Base-by-base conservation (phyloP, 2,888 invertebrate species). In the Spodoptera littoralis region DNA sequence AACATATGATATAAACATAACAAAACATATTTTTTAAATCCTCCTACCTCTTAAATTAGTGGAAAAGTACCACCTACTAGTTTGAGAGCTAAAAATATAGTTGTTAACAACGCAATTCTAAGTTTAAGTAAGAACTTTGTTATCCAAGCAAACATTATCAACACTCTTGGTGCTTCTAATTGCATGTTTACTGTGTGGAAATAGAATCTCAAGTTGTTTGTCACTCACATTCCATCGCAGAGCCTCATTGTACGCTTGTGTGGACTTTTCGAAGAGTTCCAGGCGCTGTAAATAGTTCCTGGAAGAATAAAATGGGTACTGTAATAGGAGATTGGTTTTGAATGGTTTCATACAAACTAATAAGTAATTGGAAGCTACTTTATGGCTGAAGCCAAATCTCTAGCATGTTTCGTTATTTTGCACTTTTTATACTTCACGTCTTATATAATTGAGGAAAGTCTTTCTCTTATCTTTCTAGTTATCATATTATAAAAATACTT, bases 211-310 rank as follows among this genome's bases (percentile, higher is more conserved):
- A 75, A 81, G 70, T 72, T 81, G 80, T 85, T 83, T 82, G 81
- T 75, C 77, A 92, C 94, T 90, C 77, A 94, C 94, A 82, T 93
- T 90, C 94, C 93, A 94, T 46, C 88, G 87, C 18, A 94, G 85
- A 59, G 94, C 94, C 79, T 94, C 94, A 70, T 90, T 90, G 85
- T 94, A 94, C 30, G 93, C 89, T 60, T 87, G 86, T 83, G 92
- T 92, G 60, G 94, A 90, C 77, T 91, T 93, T 80, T 93, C 93
- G 58, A 94, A 94, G 51, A 84, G 87, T 80, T 94, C 94, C 69
- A 91, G 81, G 58, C 92, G 91, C 79, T 93, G 93, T 79, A 94
- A 88, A 77, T 93, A 93, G 88, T 93, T 91, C 72, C 94, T 94
- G 88, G 12, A 79, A 78, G 74, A 78, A 75, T 62, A 78, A 67